These are phyloP conservation scores for Tromatobia lineatoria DNA, from an alignment of 2,888 invertebrate genomes.

Conservation along the genomic window DNA sequence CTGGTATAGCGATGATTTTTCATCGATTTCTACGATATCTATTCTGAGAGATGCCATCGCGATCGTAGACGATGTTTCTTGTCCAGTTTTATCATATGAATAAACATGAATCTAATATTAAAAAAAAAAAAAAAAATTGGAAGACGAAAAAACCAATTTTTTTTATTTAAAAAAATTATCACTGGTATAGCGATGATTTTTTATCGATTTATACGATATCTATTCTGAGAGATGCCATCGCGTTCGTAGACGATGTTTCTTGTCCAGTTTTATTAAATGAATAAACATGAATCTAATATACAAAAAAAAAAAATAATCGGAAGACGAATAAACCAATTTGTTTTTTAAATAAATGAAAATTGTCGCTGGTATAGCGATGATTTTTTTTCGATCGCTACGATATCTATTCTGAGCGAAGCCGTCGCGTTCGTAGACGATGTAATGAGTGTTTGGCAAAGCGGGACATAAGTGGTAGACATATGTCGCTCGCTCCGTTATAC, in stretches of 20 bases:
- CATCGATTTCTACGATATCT: not conserved
- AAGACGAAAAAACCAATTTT: too few relatives aligned
- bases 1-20: not conserved
- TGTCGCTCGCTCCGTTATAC: slow-evolving; percentile 50
- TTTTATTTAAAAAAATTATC: not conserved
- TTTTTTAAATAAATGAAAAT: not conserved
- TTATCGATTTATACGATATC: not conserved
- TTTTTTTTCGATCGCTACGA: not conserved
- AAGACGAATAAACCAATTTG: too few relatives aligned
- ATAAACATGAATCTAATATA: too few relatives aligned
- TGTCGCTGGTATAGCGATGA: not conserved
- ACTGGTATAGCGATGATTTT: not conserved
- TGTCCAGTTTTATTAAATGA: too few relatives aligned
- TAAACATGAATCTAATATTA: too few relatives aligned
- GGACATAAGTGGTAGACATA: slow-evolving; percentile 27
- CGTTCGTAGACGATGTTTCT: slow-evolving; percentile 24
- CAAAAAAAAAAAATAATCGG: too few relatives aligned
- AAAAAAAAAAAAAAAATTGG: too few relatives aligned
- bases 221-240: not conserved
- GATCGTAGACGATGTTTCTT: slow-evolving; percentile 25
- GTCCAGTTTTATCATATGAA: too few relatives aligned
- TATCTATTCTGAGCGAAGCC: not conserved
- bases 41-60: not conserved
- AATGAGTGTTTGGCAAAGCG: slow-evolving; percentile 17
- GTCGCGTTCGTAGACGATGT: slow-evolving; percentile 17